phyloP scores from a whole-genome alignment of 1,140 invertebrate species.

The Platorchestia sp. region DNA sequence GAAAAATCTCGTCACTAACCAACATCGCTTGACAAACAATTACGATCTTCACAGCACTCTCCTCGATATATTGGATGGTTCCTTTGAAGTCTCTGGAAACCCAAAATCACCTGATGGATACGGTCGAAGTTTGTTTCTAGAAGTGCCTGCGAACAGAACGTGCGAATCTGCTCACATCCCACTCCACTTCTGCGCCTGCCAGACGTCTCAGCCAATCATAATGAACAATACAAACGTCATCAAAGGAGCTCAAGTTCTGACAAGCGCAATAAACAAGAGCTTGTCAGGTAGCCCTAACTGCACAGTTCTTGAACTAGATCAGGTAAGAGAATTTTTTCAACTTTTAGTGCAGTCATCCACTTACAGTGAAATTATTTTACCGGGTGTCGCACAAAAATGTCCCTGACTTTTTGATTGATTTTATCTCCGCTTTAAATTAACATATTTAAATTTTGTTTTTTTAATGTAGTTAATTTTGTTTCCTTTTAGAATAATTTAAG shows the following conservation, averaged over 20 bases:
- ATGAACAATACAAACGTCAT: not conserved
- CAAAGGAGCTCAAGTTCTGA: not conserved
- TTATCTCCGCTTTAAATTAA: too few relatives aligned
- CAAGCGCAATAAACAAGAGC: not conserved
- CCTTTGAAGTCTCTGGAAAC: constrained; percentile 48
- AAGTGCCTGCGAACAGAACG: constrained; percentile 69
- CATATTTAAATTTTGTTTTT: too few relatives aligned
- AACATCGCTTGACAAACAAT: constrained; percentile 71
- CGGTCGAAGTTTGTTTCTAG: constrained; percentile 54
- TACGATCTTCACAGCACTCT: constrained; percentile 74
- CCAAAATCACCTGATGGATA: not conserved
- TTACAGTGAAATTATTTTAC: too few relatives aligned
- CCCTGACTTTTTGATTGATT: too few relatives aligned
- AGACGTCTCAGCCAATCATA: not conserved
- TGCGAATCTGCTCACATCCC: constrained; percentile 73
- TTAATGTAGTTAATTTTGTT: too few relatives aligned
- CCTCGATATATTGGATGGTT: constrained; percentile 69
- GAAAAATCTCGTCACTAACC: constrained; percentile 80
- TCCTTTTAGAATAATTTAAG: too few relatives aligned
- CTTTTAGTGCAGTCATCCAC: too few relatives aligned
- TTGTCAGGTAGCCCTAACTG: not conserved
- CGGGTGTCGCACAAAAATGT: too few relatives aligned
- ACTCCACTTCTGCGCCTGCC: constrained; percentile 74
- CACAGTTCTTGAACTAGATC: not conserved
- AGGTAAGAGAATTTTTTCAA: too few relatives aligned